phyloP scores from a whole-genome alignment of 2,888 invertebrate species.

The Andrena bicolor region DNA sequence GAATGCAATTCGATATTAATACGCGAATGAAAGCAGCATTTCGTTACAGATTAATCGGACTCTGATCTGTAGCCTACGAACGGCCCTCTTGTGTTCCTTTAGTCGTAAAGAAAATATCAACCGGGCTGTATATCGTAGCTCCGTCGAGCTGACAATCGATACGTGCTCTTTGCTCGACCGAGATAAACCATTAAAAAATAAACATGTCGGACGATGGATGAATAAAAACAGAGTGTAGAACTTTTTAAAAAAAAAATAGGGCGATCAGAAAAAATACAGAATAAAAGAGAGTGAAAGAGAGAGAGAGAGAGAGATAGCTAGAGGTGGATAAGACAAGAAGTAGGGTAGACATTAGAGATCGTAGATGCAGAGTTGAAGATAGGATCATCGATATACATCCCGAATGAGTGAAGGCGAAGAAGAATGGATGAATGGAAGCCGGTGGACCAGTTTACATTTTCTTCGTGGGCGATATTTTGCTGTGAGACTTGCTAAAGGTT shows the following conservation, averaged over 20 bases:
- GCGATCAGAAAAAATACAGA: conserved; percentile 64
- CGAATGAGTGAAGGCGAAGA: conserved; percentile 72
- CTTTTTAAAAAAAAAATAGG: conserved; percentile 50
- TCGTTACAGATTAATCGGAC: conserved; percentile 76
- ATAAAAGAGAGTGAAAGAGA: conserved; percentile 52
- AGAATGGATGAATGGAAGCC: conserved; percentile 43
- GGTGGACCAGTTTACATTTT: conserved; percentile 45
- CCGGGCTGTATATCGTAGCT: conserved; percentile 82
- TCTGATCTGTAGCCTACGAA: conserved; percentile 72
- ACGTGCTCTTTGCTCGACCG: conserved; percentile 76
- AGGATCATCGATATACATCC: conserved; percentile 82
- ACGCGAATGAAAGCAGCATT: conserved; percentile 77
- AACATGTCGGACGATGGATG: conserved; percentile 45
- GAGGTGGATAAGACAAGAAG: conserved; percentile 17
- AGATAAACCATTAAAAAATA: conserved; percentile 73
- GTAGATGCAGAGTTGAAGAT: conserved; percentile 49
- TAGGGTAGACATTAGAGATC: conserved; percentile 34
- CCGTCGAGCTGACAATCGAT: conserved; percentile 78
- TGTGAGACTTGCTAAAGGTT: background rate
- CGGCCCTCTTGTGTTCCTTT: conserved; percentile 44
- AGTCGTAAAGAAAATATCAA: conserved; percentile 60
- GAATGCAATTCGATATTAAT: conserved; percentile 73
- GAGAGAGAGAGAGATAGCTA: conserved; percentile 11
- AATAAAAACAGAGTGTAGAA: conserved; percentile 50
- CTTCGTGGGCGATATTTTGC: background rate